These are phyloP conservation scores for Mola mola DNA, from an alignment of 2,113 vertebrate genomes.

Conservation along the genomic window DNA sequence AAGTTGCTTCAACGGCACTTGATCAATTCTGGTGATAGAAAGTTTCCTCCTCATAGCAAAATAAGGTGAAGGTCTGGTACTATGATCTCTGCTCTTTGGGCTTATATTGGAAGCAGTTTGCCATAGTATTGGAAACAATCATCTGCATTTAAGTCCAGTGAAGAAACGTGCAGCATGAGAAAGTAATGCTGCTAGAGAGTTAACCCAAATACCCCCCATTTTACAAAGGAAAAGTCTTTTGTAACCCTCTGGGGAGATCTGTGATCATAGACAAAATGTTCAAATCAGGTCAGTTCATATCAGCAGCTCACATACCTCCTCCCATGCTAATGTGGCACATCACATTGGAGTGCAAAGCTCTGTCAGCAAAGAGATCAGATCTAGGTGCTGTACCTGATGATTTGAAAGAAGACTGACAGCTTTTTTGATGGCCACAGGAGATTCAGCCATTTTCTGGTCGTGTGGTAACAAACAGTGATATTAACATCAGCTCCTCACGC, in stretches of 20 bases:
- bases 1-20: too few relatives aligned
- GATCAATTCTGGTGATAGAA: too few relatives aligned
- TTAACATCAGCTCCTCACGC: too few relatives aligned
- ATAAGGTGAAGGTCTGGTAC: too few relatives aligned
- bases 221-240: slow-evolving; percentile 41
- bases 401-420: slow-evolving; percentile 45
- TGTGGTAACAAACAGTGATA: background rate
- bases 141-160: background rate
- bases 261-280: slow-evolving; percentile 62
- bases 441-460: slow-evolving; percentile 20
- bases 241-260: slow-evolving; percentile 32
- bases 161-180: background rate
- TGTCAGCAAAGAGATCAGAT: slow-evolving; percentile 59
- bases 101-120: too few relatives aligned
- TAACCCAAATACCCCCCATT: slow-evolving; percentile 35
- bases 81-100: too few relatives aligned
- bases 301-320: slow-evolving; percentile 51
- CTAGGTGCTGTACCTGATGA: slow-evolving; percentile 57
- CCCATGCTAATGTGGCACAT: slow-evolving; percentile 51
- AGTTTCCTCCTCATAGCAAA: too few relatives aligned
- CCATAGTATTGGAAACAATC: background rate
- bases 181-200: slow-evolving; percentile 10
- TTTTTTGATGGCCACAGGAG: slow-evolving; percentile 35
- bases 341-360: slow-evolving; percentile 40
- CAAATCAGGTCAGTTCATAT: slow-evolving; percentile 74